Base-by-base conservation (phyloP, 2,797 vertebrate species). In the Apogon hyalosoma region DNA sequence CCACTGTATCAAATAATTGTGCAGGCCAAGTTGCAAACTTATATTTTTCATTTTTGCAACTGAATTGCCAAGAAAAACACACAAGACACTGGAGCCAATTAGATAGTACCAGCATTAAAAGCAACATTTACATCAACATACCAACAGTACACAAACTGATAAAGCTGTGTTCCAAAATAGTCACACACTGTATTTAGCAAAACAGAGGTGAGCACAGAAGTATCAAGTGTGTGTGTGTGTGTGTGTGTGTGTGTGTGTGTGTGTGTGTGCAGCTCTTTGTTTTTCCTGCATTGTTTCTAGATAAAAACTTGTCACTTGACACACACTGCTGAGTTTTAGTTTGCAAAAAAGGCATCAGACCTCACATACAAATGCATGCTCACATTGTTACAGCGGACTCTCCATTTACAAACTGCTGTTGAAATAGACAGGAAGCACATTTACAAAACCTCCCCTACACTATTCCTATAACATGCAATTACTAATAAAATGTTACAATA, bases 291-390 rank as follows among this genome's bases (percentile, higher is more conserved):
- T 36, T 41, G 47, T 68, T 28, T 53, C 56, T 50, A 51, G 45
- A 65, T 47, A 21, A 58, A 54, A 42, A 52, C 55, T 51, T 45
- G 61, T 71, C 57, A 63, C 68, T 65, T 57, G 13, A 77, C 65
- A 67, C 43, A 66, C 21, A 63, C 43, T 43, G 57, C 57, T 60
- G 80, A 71, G 55, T 24, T 38, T 45, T 28, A 1, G 21, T 11
- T 2, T 52, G 56, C 54, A 50, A 45, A 55, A 55, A 14, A 57
- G 31, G 52, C 57, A 33, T 19, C 40, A 16, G 31, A 13, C 11
- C 24, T 55, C 52, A 60, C 31, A 63, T 11, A 36, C 24, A 13
- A 19, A 38, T 16, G 18, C n/a, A 33, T 42, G 7, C 49, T 51
- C 45, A 42, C 31, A 53, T 5, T 1, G 1, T 55, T 12, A 47